Evolutionary conservation across 2,888 invertebrate species (phyloP).

Genomic region (Cantharis rustica): DNA sequence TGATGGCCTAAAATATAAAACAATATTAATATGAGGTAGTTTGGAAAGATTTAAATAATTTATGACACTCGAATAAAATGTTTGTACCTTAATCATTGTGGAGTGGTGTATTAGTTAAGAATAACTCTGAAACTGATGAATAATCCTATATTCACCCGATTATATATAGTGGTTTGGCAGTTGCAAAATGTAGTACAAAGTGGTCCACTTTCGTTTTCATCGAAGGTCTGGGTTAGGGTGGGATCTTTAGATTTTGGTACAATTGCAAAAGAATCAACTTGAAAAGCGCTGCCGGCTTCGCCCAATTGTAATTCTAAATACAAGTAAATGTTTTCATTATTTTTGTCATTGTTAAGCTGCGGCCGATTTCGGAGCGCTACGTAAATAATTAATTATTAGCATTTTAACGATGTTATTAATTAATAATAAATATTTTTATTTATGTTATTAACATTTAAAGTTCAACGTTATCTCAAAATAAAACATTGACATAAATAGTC

Average conservation of each 20-base stretch:
- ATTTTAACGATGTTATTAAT: not conserved
- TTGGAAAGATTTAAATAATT: not conserved
- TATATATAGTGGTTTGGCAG: slow-evolving; percentile 30
- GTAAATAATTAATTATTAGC: not conserved
- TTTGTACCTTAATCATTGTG: slow-evolving; percentile 43
- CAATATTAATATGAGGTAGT: not conserved
- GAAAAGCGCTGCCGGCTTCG: slow-evolving; percentile 20
- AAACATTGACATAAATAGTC: not conserved
- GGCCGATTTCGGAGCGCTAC: not conserved
- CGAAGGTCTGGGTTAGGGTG: slow-evolving; percentile 54
- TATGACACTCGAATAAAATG: not conserved
- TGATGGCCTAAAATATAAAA: slow-evolving; percentile 56
- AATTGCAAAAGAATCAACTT: slow-evolving; percentile 20
- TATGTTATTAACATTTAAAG: not conserved
- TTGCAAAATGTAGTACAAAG: slow-evolving; percentile 36
- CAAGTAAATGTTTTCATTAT: not conserved
- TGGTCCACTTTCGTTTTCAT: slow-evolving; percentile 53
- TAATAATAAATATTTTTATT: not conserved
- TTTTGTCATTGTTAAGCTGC: not conserved
- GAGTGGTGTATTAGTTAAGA: slow-evolving; percentile 21
- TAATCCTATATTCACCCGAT: slow-evolving; percentile 15
- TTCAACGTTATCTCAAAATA: not conserved
- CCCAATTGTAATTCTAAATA: not conserved
- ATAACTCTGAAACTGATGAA: slow-evolving; percentile 27
- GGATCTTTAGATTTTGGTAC: slow-evolving; percentile 23